A percentile compares a stretch with the other conserved stretches of the same genome.
Conservation (phyloP, 2,797 vertebrate species). For the Gymnoscopelus microlampas region DNA sequence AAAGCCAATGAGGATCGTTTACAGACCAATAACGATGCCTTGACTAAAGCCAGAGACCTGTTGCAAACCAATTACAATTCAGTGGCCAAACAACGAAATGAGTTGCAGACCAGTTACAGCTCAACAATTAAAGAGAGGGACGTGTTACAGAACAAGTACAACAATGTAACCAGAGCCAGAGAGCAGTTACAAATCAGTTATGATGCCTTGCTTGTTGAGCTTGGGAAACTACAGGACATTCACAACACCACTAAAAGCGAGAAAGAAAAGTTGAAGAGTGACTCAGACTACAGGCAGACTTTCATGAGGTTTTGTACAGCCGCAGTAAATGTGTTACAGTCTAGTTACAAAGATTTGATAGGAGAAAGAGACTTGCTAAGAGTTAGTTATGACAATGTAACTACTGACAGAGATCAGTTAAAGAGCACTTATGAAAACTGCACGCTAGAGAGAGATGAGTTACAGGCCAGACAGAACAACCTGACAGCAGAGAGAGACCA, state of each 20-base stretch:
- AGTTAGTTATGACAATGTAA: slow-evolving; percentile 2
- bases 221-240: no score
- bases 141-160: slow-evolving; percentile 25
- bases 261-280: no score
- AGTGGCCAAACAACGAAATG: slow-evolving; percentile 48
- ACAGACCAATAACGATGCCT: slow-evolving; percentile 17
- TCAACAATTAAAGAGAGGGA: slow-evolving; percentile 41
- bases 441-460: no score
- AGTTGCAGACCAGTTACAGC: slow-evolving; percentile 38
- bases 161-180: slow-evolving; percentile 1
- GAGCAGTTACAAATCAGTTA: slow-evolving; percentile 29
- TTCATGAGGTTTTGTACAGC: no score
- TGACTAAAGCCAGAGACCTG: slow-evolving; percentile 32
- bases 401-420: slow-evolving; percentile 35
- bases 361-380: slow-evolving; percentile 44
- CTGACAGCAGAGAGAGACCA: slow-evolving; percentile 30
- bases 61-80: slow-evolving; percentile 45
- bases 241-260: no score
- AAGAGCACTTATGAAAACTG: neutral
- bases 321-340: slow-evolving; percentile 12
- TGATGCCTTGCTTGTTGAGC: neutral
- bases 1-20: slow-evolving; percentile 20
- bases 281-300: no score
- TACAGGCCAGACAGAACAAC: slow-evolving; percentile 10
- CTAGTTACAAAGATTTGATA: neutral